phyloP scores from a whole-genome alignment of 2,113 vertebrate genomes.

The Panthera tigris region DNA sequence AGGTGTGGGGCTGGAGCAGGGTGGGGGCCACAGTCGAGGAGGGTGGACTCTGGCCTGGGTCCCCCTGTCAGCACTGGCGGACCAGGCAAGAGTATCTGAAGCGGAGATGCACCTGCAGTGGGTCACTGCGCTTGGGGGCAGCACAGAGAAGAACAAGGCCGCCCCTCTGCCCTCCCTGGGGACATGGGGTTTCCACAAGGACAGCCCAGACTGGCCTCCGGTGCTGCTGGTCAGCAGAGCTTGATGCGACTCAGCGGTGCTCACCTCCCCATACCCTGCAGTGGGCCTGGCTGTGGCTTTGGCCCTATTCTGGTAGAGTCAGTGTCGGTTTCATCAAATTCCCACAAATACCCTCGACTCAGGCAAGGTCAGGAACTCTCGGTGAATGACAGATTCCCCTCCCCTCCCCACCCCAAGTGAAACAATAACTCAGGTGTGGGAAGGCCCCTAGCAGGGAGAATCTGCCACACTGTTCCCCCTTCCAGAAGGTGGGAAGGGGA shows the following conservation, averaged over 20 bases:
- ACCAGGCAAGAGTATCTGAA: fast-evolving
- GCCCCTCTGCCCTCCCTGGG: not conserved
- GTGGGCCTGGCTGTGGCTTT: not conserved
- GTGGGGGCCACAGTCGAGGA: not conserved
- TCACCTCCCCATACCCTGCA: fast-evolving
- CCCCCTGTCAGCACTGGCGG: not conserved
- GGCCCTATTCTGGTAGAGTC: not conserved
- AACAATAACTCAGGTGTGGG: not conserved
- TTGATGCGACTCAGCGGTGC: not conserved
- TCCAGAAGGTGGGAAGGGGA: no score
- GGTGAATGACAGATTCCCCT: not conserved
- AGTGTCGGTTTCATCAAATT: not conserved
- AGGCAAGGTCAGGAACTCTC: not conserved
- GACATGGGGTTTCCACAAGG: no score
- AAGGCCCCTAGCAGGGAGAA: not conserved
- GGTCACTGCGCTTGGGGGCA: not conserved
- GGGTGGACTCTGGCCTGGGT: fast-evolving
- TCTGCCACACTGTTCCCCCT: not conserved
- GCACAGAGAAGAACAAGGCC: not conserved
- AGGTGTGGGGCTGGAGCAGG: not conserved
- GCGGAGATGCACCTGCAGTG: not conserved
- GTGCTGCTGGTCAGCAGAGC: not conserved
- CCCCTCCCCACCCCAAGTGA: not conserved
- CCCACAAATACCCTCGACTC: not conserved
- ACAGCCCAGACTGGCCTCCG: not conserved